These are phyloP conservation scores for Clavelina lepadiformis DNA, from an alignment of 23 tunicate species.

Conservation along the genomic window DNA sequence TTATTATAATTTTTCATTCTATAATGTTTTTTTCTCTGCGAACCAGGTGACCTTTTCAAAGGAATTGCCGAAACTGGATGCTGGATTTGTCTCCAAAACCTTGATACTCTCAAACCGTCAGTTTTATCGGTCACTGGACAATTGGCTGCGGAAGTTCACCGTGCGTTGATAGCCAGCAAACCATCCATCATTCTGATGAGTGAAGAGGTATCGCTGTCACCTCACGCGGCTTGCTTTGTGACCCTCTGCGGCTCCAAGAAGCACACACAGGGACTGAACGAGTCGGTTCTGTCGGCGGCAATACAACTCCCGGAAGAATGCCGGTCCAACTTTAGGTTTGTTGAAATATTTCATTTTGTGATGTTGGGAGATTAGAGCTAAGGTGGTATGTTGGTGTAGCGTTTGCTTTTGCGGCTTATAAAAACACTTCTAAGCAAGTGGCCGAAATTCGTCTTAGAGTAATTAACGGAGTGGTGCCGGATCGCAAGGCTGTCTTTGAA, in stretches of 20 bases:
- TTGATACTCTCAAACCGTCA: constrained; percentile 33
- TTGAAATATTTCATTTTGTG: too few species aligned
- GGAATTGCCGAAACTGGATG: constrained; percentile 91
- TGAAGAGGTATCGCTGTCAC: constrained; percentile 68
- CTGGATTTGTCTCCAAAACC: constrained; percentile 57
- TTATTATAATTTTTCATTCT: background rate
- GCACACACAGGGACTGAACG: constrained; percentile 7
- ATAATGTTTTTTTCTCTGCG: background rate
- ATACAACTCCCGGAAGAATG: constrained; percentile 41
- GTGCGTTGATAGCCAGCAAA: constrained; percentile 40
- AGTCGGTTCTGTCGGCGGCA: constrained; percentile 9
- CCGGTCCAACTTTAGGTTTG: constrained; percentile 68
- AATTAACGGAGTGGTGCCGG: constrained; percentile 40
- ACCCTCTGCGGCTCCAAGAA: constrained; percentile 29
- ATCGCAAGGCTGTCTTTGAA: constrained; percentile 51
- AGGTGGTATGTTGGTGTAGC: background rate
- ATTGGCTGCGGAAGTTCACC: constrained; percentile 50
- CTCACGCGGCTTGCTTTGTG: constrained; percentile 72
- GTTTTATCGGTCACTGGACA: constrained; percentile 77
- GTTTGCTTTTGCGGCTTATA: background rate
- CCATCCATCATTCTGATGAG: constrained; percentile 58
- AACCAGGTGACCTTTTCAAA: constrained; percentile 87
- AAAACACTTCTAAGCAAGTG: too few species aligned
- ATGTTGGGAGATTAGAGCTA: too few species aligned
- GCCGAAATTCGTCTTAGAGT: too few species aligned